A percentile compares a stretch with the other conserved stretches of the same genome.
phyloP scores from a whole-genome alignment of 2,113 vertebrate species.

The Eclectus roratus region DNA sequence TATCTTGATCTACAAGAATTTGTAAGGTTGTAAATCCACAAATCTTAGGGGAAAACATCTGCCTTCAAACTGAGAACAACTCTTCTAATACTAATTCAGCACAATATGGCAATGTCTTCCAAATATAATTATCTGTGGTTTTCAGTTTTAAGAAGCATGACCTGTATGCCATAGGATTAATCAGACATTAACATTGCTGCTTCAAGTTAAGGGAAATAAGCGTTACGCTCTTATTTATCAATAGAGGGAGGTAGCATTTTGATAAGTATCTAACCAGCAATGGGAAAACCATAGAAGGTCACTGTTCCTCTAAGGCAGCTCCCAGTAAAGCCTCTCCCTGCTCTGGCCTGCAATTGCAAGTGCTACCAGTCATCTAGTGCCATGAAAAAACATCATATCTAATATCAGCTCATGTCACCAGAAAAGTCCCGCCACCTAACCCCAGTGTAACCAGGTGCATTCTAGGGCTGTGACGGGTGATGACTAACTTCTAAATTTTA shows the following conservation, averaged over 20 bases:
- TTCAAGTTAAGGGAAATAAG: slow-evolving; percentile 18
- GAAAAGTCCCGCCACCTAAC: neutral
- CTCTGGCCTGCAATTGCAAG: neutral
- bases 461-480: neutral
- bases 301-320: neutral
- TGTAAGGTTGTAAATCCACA: neutral
- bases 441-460: neutral
- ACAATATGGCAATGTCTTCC: neutral
- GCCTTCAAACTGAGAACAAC: slow-evolving; percentile 15
- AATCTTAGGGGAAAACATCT: neutral
- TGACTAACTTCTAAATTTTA: neutral
- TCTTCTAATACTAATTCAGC: neutral
- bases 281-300: neutral
- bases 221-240: neutral
- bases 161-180: slow-evolving; percentile 44
- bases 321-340: neutral
- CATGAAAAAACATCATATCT: neutral
- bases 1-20: neutral
- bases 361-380: neutral
- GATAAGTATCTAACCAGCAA: neutral
- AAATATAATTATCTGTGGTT: slow-evolving; percentile 20
- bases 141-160: slow-evolving; percentile 44
- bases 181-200: slow-evolving; percentile 37
- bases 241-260: neutral
- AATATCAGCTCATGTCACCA: neutral